A percentile compares a stretch with the other conserved stretches of the same genome.
phyloP scores from a whole-genome alignment of 2,888 invertebrate species.

The Physocephala rufipes region DNA sequence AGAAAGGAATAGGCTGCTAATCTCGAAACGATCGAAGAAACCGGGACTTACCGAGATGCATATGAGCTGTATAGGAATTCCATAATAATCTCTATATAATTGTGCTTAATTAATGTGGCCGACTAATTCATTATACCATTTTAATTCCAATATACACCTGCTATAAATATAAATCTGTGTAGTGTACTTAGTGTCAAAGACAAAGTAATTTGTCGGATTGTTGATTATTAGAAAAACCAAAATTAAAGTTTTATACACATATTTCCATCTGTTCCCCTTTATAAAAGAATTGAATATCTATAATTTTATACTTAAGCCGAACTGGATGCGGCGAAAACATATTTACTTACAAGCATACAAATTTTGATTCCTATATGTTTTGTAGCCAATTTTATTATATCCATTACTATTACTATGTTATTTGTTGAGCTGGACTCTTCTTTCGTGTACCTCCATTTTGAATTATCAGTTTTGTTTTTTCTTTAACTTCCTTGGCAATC shows the following conservation, averaged over 20 bases:
- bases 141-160: slow-evolving; percentile 12
- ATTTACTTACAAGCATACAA: slow-evolving; percentile 4
- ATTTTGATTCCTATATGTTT: not conserved
- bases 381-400: too few species aligned
- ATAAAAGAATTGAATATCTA: not conserved
- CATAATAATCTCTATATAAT: slow-evolving; percentile 20
- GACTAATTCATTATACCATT: slow-evolving; percentile 3
- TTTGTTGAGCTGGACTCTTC: too few species aligned
- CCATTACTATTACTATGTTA: too few species aligned
- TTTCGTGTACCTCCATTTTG: too few species aligned
- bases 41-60: too few species aligned
- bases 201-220: not conserved
- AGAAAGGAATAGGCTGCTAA: slow-evolving; percentile 17
- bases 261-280: not conserved
- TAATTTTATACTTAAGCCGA: not conserved
- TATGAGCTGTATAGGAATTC: not conserved
- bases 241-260: not conserved
- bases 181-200: not conserved
- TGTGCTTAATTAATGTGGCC: slow-evolving; percentile 18
- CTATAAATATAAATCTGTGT: not conserved
- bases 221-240: not conserved
- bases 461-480: too few species aligned
- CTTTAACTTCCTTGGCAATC: too few species aligned
- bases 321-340: too few species aligned
- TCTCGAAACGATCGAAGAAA: not conserved